Base-by-base conservation (phyloP, 2,113 vertebrate species). In the Platycercus adscitus region DNA sequence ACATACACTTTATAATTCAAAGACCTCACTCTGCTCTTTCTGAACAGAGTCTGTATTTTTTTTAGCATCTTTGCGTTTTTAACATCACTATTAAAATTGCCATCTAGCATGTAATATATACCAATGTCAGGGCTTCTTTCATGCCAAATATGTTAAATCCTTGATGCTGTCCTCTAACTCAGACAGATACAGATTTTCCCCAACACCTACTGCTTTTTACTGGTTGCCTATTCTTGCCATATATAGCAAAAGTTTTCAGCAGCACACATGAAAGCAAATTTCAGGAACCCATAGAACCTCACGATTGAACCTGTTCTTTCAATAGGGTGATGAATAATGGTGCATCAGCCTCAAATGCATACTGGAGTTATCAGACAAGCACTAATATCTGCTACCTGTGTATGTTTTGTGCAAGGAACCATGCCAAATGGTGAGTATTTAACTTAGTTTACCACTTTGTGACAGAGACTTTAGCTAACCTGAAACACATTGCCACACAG, bases 51-150 rank as follows among this genome's bases (percentile, higher is more conserved):
- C 35, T 33, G 18, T 55, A 35, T 7, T 63, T 56, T 69, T 84
- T 85, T 75, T 37, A 55, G 4, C 15, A 43, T 68, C 17, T 68
- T 78, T 79, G 23, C 25, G 25, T 89, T 94, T 77, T 86, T 41
- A 66, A 23, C 56, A 47, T 6, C 13, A 6, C 35, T 95, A 69
- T 85, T 72, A 87, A 88, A 94, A 89, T 82, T 85, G 20, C 29
- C n/a, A 52, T 69, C 16, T 76, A 50, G 15, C 26, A 60, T 0
- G 0, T 81, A 64, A 71, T 47, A 14, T 52, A 55, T 41, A 68
- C 4, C 11, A 60, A 20, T 53, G 28, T 13, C 21, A 68, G 39
- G 43, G 16, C 20, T 91, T 37, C 25, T 85, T 89, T 75, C 76
- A 14, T 71, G 87, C 25, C 29, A 89, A 23, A 89, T 89, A 29